Conservation (phyloP, 2,888 invertebrate genomes). For the Heliconius ethilla region DNA sequence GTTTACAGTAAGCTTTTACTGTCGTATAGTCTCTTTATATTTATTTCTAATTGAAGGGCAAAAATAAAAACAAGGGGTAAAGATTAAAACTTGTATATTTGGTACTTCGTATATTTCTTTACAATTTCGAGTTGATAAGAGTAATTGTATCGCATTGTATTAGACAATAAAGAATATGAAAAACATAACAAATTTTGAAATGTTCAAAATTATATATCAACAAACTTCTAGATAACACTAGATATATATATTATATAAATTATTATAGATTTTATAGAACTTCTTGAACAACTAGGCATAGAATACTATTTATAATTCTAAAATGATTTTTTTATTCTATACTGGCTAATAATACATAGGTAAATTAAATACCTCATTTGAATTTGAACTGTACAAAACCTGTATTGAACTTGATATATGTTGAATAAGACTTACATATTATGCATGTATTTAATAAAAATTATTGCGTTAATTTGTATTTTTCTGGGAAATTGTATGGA, state of each 20-base stretch:
- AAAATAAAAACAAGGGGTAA: conserved; percentile 58
- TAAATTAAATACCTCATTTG: conserved; percentile 33
- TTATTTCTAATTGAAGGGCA: not conserved
- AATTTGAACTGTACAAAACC: conserved; percentile 56
- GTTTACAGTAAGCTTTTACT: too few relatives aligned
- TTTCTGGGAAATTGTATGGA: conserved; percentile 39
- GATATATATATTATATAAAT: conserved; percentile 61
- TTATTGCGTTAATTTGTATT: conserved; percentile 53
- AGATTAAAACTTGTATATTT: conserved; percentile 83
- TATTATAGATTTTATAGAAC: conserved; percentile 70
- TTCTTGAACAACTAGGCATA: conserved; percentile 74
- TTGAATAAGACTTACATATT: conserved; percentile 32
- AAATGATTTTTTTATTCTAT: conserved; percentile 56
- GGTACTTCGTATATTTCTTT: conserved; percentile 82
- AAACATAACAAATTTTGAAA: conserved; percentile 66
- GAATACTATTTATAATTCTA: conserved; percentile 65
- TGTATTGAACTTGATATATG: conserved; percentile 52
- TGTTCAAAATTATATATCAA: conserved; percentile 69
- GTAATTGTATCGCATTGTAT: conserved; percentile 71
- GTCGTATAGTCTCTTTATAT: not conserved
- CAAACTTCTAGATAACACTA: conserved; percentile 70
- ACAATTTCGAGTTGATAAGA: conserved; percentile 78
- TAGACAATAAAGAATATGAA: conserved; percentile 69
- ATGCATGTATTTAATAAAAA: conserved; percentile 48
- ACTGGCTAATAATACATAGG: conserved; percentile 60